Percentiles rank a stretch among this genome's conserved stretches.
Conservation (phyloP, 2,888 invertebrate genomes). For the Tromatobia lineatoria region DNA sequence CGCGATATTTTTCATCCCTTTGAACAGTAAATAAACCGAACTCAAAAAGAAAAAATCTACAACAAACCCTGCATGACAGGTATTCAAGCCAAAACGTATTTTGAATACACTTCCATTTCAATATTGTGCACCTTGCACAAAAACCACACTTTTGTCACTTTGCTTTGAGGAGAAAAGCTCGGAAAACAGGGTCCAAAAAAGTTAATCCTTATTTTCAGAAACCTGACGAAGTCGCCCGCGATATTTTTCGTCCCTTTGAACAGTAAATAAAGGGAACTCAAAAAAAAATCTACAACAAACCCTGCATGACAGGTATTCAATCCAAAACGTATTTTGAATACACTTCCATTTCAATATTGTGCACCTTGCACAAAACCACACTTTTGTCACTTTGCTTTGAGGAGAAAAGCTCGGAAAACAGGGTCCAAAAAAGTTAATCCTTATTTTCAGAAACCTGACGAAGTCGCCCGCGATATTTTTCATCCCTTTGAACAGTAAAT, state of each 20-base stretch:
- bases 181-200: background rate
- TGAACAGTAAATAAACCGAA: too few species aligned
- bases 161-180: background rate
- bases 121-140: too few species aligned
- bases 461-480: background rate
- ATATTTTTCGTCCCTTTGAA: background rate
- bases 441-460: background rate
- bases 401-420: background rate
- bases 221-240: background rate
- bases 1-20: too few species aligned
- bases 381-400: background rate
- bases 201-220: background rate
- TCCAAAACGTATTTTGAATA: background rate
- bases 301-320: constrained; percentile 21
- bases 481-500: background rate
- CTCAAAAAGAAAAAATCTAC: too few species aligned
- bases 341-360: background rate
- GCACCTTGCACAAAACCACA: background rate
- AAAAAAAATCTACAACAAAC: constrained; percentile 4
- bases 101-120: too few species aligned
- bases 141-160: background rate
- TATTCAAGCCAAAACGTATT: too few species aligned
- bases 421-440: background rate
- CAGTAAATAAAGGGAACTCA: background rate
- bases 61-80: too few species aligned